phyloP scores from a whole-genome alignment of 1,140 invertebrate species.

The Drosophila repletoides region DNA sequence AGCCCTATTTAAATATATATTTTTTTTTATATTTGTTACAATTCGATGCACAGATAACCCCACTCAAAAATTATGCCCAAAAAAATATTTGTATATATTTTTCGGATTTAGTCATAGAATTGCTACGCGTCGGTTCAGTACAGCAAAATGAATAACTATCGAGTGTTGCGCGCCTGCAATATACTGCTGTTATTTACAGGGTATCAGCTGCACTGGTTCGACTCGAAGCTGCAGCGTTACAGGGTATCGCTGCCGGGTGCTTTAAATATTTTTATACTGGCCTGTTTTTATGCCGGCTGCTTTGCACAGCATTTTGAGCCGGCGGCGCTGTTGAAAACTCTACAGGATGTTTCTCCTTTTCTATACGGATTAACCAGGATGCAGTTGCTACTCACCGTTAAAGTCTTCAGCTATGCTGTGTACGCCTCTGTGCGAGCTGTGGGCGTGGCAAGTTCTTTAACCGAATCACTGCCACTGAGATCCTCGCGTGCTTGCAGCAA shows the following conservation, averaged over 20 bases:
- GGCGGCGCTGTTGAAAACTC: slow-evolving; percentile 44
- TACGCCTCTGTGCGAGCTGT: slow-evolving; percentile 42
- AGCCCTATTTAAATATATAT: neutral
- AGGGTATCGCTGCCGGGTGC: slow-evolving; percentile 39
- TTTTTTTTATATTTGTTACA: slow-evolving; percentile 18
- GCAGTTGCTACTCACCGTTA: slow-evolving; percentile 61
- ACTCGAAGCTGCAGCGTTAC: slow-evolving; percentile 44
- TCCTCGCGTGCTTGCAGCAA: neutral
- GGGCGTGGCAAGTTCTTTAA: slow-evolving; percentile 30
- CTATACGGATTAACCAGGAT: slow-evolving; percentile 41
- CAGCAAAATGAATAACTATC: slow-evolving; percentile 50
- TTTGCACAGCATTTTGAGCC: slow-evolving; percentile 62
- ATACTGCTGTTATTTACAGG: slow-evolving; percentile 53
- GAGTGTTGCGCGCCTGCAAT: slow-evolving; percentile 56
- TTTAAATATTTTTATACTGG: slow-evolving; percentile 45
- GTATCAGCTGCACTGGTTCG: slow-evolving; percentile 69
- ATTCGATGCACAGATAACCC: slow-evolving; percentile 45
- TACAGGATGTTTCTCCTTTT: slow-evolving; percentile 64
- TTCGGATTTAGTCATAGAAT: slow-evolving; percentile 2
- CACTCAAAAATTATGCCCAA: neutral
- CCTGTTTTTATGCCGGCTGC: slow-evolving; percentile 49
- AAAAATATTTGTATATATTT: too few species aligned
- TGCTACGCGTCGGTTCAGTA: neutral
- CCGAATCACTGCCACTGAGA: slow-evolving; percentile 17
- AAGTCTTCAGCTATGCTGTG: slow-evolving; percentile 49